phyloP scores from a whole-genome alignment of 2,888 invertebrate genomes.

The Druceiella hillmani region DNA sequence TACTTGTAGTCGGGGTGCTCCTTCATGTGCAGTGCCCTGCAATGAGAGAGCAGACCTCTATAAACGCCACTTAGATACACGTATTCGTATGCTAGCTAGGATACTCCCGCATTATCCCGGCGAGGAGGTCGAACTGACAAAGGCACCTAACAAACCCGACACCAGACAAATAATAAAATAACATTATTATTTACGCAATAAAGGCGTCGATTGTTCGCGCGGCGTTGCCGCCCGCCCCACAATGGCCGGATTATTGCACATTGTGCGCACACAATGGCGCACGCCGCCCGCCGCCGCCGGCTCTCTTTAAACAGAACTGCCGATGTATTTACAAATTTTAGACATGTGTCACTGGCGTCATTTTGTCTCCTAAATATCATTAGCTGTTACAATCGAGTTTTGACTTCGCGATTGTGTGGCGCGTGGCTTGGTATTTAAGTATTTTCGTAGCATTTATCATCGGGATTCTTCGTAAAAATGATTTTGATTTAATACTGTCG shows the following conservation, averaged over 20 bases:
- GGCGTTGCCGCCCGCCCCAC: conserved; percentile 36
- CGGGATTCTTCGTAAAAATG: too few relatives aligned
- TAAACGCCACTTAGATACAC: too few relatives aligned
- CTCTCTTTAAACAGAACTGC: too few relatives aligned
- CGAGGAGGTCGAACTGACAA: conserved; percentile 14
- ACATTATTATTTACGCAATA: conserved; percentile 54
- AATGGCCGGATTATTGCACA: conserved; percentile 55
- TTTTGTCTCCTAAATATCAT: too few relatives aligned
- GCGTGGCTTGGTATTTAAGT: too few relatives aligned
- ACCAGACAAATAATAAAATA: conserved; percentile 34
- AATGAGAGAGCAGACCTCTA: conserved; percentile 32
- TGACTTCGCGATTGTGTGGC: too few relatives aligned
- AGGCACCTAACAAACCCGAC: conserved; percentile 31
- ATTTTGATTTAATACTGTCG: too few relatives aligned
- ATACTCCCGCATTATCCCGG: background rate
- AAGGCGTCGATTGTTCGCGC: conserved; percentile 48
- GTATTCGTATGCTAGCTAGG: background rate
- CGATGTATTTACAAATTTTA: too few relatives aligned
- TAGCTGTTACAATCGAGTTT: too few relatives aligned
- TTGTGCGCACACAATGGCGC: conserved; percentile 48
- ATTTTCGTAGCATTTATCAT: too few relatives aligned
- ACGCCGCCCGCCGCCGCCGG: conserved; percentile 32
- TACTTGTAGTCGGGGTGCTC: conserved; percentile 93
- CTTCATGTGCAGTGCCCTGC: conserved; percentile 88
- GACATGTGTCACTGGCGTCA: too few relatives aligned